Evolutionary conservation across 1,140 invertebrate genomes (phyloP), one percentile per base, ranked within the genome.

Genomic region (Diabrotica undecimpunctata): DNA sequence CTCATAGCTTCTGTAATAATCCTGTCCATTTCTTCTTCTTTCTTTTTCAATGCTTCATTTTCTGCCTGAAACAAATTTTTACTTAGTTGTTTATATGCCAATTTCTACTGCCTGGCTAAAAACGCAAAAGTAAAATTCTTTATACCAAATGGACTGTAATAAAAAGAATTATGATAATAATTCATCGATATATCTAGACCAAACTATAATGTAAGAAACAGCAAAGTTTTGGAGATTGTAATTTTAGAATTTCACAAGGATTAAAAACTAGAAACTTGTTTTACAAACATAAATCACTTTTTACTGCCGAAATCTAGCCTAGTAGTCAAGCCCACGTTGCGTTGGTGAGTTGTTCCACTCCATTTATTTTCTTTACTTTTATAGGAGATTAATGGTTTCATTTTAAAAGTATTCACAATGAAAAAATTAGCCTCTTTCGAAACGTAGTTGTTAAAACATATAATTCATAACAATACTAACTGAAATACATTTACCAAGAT

Each of bases 11-110:
- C 39, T 4, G 51, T 38, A 35, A 55, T 52, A 6, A 57, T 54
- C 8, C 61, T n/a, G 11, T 73, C 66, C 10, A 62, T 62, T 66
- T 72, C 67, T 37, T 68, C 62, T 59, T 70, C 64, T 64, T 80
- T 74, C 35, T 77, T 77, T 68, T 79, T 78, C 60, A 81, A 76
- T 11, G 79, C 75, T 25, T 75, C 66, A 65, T 81, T 78, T 60
- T 82, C 77, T 5, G 72, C 67, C 13, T 72, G 10, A 54, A 54
- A 13, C 25, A 25, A 25, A 25, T 25, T 25, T 25, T 1, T 1
- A 25, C 1, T 25, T 25, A 25, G 1, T 25, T 25, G 25, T 50
- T n/a, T 8, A 55, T 8, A 55, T 25, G 25, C 25, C 25, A 25
- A 25, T 25, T 25, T 25, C 4, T 1, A 25, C 25, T 12, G 36